Evolutionary conservation across 1,140 invertebrate genomes (phyloP), one percentile per base, ranked within the genome.

Genomic region (Neoseiulus cucumeris): DNA sequence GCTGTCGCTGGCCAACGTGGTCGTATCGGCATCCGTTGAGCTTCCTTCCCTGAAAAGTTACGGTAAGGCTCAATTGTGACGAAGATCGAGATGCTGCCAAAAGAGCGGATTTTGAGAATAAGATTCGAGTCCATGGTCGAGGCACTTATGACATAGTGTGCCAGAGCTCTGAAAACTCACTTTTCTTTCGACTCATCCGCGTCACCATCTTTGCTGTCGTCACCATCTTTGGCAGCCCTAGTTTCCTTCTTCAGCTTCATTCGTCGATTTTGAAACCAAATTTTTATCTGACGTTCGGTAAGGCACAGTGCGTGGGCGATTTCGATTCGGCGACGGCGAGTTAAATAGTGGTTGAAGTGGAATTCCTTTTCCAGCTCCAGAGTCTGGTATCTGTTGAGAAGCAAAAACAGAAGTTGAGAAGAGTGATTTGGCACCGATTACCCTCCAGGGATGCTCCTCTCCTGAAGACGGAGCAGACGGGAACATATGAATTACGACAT

Each of bases 211-310:
- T 59, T 33, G 22, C 33, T 25, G 14, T 25, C 89, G 79, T 93
- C 92, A 72, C 91, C 92, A 76, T 92, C 89, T 73, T 92, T 92
- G 12, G 92, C 89, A 14, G 89, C 89, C 51, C 89, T 80, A 66
- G 92, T 75, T 74, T 93, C 90, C 73, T 96, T 96, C 81, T 97
- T 97, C 76, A 95, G 82, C 76, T 97, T 97, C 92, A 97, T 97
- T 73, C 92, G 82, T 66, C 92, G 81, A 77, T 95, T 95, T 77
- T 95, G 91, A 78, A 94, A 94, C 91, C 91, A 94, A 73, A 94
- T 94, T 80, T 94, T 94, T 73, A 94, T 94, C 79, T 96, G 92
- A 69, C 92, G 81, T 78, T 96, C 92, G 66, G 91, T 95, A 59
- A 96, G 82, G 75, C 91, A 94, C 14, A 96, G 82, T 39, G 91